Conservation (phyloP, 2,113 vertebrate genomes). For the Daubentonia madagascariensis region DNA sequence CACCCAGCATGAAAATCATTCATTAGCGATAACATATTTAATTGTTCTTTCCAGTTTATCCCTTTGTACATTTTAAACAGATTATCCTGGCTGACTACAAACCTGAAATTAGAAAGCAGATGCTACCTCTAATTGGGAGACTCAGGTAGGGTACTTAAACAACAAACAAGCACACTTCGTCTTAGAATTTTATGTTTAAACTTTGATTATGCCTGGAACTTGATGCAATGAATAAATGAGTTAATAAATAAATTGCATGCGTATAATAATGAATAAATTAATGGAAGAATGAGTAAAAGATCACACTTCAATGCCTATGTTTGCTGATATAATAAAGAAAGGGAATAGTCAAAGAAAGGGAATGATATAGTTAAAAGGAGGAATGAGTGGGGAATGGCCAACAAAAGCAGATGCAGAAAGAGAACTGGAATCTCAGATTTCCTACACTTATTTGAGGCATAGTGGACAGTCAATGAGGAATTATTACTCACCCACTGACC, state of each 20-base stretch:
- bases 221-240: background rate
- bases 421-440: background rate
- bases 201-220: background rate
- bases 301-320: background rate
- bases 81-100: background rate
- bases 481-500: background rate
- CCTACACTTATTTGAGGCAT: background rate
- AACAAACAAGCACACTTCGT: background rate
- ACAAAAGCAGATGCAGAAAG: background rate
- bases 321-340: background rate
- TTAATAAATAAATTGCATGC: background rate
- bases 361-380: background rate
- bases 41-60: slow-evolving; percentile 53
- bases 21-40: slow-evolving; percentile 57
- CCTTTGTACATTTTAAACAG: slow-evolving; percentile 46
- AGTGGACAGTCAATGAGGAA: background rate
- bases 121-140: slow-evolving; percentile 27
- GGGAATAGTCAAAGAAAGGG: background rate
- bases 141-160: slow-evolving; percentile 4
- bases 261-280: background rate
- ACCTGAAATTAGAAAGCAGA: background rate
- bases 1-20: slow-evolving; percentile 52
- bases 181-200: background rate
- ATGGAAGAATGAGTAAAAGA: background rate
- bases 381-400: background rate